Evolutionary conservation across 1,140 invertebrate genomes (phyloP).

Genomic region (Frieseomelitta varia): DNA sequence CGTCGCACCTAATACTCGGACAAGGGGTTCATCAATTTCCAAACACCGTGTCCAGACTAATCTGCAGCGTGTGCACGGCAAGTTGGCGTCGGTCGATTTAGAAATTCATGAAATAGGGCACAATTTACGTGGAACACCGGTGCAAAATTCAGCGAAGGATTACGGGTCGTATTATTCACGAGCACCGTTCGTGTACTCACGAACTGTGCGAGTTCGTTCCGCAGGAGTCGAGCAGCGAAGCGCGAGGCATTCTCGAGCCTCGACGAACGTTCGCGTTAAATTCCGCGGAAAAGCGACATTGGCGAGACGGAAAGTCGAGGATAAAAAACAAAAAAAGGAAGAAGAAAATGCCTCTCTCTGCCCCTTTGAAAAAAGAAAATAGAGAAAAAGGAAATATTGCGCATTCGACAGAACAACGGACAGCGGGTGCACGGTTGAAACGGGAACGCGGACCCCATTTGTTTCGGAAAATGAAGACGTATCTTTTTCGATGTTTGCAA

Average conservation of each 20-base stretch:
- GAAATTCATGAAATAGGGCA: not conserved
- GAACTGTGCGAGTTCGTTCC: not conserved
- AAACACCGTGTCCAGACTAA: not conserved
- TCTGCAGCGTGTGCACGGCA: not conserved
- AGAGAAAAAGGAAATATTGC: too few relatives aligned
- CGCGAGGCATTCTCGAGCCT: not conserved
- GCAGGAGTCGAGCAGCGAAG: not conserved
- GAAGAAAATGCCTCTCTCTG: not conserved
- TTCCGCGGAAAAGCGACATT: slow-evolving; percentile 5
- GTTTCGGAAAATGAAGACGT: slow-evolving; percentile 39
- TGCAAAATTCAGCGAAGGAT: not conserved
- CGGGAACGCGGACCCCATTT: slow-evolving; percentile 3
- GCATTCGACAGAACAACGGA: not conserved
- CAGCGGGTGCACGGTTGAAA: not conserved
- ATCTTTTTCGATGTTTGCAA: slow-evolving; percentile 47
- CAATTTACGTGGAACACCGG: not conserved
- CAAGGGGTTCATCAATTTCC: not conserved
- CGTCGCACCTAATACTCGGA: too few relatives aligned
- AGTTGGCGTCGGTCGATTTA: too few relatives aligned
- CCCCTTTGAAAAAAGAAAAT: not conserved
- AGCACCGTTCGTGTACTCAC: not conserved
- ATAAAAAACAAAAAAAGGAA: not conserved
- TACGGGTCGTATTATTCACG: not conserved
- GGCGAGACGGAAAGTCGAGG: slow-evolving; percentile 12
- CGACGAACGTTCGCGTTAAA: slow-evolving; percentile 32